Evolutionary conservation across 2,888 invertebrate species (phyloP), one percentile per base, ranked within the genome.

Genomic region (Halictus ligatus): DNA sequence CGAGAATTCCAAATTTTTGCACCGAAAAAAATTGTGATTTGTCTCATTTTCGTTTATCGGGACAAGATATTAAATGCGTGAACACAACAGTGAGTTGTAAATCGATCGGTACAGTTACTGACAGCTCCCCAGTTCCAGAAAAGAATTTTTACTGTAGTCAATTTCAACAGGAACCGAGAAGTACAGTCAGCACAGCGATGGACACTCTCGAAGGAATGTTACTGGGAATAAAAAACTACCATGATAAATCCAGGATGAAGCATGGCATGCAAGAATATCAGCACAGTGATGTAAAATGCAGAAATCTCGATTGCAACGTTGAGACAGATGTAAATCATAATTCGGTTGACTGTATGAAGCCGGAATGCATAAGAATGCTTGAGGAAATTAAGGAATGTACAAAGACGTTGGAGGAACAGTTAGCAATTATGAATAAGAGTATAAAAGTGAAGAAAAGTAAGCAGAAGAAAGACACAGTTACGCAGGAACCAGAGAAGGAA

Each of bases 301-400:
- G 73, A 54, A 64, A 75, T 35, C 29, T 13, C 4, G 40, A 67
- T 40, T 50, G 58, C 29, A 74, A 74, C 12, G 18, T n/a, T 29
- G 6, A 13, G 10, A 54, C n/a, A 48, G 15, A 80, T 12, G 35
- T 29, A 6, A 60, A 73, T 48, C 15, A 46, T 1, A 50, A 50
- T 75, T 25, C 54, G 1, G 3, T 29, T 13, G 83, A 80, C 13
- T 54, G 72, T 21, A 48, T 8, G 21, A 80, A 54, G 29, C 50
- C 73, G 15, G 74, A 87, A 50, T 86, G 69, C 46, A 48, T 69
- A 21, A 54, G 75, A 46, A 84, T 91, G 78, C 85, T 92, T 21
- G 86, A 81, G 6, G 92, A 92, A 46, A 87, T 93, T 21, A 91
- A 89, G 48, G 86, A 91, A 29, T 83, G 90, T 8, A 89, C 91